These are phyloP conservation scores for Rapana venosa DNA, from an alignment of 2,888 invertebrate genomes.

Conservation along the genomic window DNA sequence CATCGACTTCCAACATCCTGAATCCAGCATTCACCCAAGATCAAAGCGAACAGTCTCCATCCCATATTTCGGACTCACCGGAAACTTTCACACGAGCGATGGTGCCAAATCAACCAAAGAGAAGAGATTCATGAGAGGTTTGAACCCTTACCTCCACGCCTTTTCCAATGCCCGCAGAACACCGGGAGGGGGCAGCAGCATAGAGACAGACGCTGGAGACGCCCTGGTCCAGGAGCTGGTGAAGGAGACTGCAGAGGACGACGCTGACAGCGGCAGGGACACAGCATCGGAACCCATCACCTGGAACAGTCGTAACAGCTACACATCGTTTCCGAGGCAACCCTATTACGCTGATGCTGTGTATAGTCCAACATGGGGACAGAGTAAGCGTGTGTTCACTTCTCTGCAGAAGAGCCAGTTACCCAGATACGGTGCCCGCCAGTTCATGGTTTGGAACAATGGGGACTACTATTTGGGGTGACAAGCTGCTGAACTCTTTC, in stretches of 20 bases:
- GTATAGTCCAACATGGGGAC: neutral
- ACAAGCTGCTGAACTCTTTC: neutral
- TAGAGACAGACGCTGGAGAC: conserved; percentile 5
- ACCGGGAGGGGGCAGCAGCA: neutral
- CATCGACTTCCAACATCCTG: neutral
- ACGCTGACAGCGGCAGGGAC: neutral
- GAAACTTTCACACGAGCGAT: neutral
- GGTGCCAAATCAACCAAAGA: neutral
- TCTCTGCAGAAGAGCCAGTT: neutral
- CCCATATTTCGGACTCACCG: conserved; percentile 5
- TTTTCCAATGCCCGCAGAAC: neutral
- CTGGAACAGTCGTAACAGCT: too few species aligned
- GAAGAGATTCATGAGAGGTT: conserved; percentile 16
- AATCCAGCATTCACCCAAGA: neutral
- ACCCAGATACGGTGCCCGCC: neutral
- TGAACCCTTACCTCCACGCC: neutral
- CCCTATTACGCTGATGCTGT: neutral
- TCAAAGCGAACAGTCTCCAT: neutral
- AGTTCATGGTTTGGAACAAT: conserved; percentile 32
- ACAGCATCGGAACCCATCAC: neutral
- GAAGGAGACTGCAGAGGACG: neutral
- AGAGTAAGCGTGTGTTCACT: neutral
- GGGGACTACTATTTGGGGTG: conserved; percentile 7
- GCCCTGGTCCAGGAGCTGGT: conserved; percentile 2
- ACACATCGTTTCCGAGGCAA: neutral